Base-by-base conservation (phyloP, 64 coral and sea anemone genomes). In the Actinia equina region DNA sequence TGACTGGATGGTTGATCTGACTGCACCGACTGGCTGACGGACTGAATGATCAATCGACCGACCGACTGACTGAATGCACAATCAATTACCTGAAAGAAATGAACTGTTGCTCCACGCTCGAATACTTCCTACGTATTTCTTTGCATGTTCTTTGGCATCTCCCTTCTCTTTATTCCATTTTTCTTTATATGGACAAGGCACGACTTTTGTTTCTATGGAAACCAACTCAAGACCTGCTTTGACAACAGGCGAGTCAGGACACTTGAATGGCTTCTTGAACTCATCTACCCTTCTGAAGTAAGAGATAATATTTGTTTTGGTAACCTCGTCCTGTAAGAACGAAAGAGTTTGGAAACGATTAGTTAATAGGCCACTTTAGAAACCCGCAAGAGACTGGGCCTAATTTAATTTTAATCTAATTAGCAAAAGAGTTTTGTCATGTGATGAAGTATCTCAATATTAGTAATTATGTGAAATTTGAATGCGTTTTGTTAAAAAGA, bases 71-170 rank as follows among this genome's bases (percentile, higher is more conserved):
- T 49, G 7, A 49, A 8, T 8, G 46, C 4, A 49, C 46, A 8
- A 14, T 57, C 70, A 22, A 45, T 91, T 61, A 95, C 93, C 93
- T 16, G 93, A 88, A 4, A 85, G 3, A 58, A 85, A 95, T 0
- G 89, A 88, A 14, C 89, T 79, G 17, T 95, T 92, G 44, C 93
- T 91, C 93, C 85, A 91, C 17, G 83, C 77, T n/a, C 93, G 90
- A 18, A 79, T 88, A 17, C 84, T 89, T 0, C 58, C 79, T 49
- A 92, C 30, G 79, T 63, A 95, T 64, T 89, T 86, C 18, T 88
- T 60, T 5, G 93, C 93, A 76, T 92, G 83, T 17, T 20, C 70
- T 26, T 77, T 86, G 30, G 89, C 82, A 59, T 91, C 89, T 27
- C 89, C 89, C 15, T 86, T 91, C 52, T 62, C 71, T 71, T 63